These are phyloP conservation scores for Rhabdophis nuchalis DNA, from an alignment of 2,797 vertebrate species.

Conservation along the genomic window DNA sequence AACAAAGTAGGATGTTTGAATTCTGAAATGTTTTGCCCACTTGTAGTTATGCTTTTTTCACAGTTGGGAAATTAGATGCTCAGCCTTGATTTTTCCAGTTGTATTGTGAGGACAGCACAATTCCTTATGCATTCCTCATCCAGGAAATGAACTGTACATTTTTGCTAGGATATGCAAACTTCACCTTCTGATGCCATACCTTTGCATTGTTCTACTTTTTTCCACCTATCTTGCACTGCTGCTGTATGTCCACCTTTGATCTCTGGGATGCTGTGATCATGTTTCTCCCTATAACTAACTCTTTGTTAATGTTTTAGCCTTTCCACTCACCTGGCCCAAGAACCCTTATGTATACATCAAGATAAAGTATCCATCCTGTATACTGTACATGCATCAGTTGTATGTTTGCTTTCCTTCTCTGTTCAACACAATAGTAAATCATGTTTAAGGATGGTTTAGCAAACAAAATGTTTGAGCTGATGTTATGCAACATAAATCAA, in stretches of 20 bases:
- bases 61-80: background rate
- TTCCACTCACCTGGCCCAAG: background rate
- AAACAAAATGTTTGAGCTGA: background rate
- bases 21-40: background rate
- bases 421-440: background rate
- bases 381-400: background rate
- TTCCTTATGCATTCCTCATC: background rate
- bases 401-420: too few relatives aligned
- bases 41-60: background rate
- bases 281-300: background rate
- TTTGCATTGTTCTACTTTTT: background rate
- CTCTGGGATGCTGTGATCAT: background rate
- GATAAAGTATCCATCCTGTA: background rate
- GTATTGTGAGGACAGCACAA: background rate
- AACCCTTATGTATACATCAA: background rate
- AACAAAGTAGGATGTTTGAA: background rate
- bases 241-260: background rate
- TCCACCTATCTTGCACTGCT: background rate
- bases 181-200: background rate
- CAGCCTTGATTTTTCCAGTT: background rate
- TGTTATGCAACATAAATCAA: background rate
- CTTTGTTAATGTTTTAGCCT: background rate
- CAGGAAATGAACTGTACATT: background rate
- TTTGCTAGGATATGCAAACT: background rate
- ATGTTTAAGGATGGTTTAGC: background rate